Evolutionary conservation across 2,113 vertebrate genomes (phyloP).

Genomic region (Platycercus adscitus): DNA sequence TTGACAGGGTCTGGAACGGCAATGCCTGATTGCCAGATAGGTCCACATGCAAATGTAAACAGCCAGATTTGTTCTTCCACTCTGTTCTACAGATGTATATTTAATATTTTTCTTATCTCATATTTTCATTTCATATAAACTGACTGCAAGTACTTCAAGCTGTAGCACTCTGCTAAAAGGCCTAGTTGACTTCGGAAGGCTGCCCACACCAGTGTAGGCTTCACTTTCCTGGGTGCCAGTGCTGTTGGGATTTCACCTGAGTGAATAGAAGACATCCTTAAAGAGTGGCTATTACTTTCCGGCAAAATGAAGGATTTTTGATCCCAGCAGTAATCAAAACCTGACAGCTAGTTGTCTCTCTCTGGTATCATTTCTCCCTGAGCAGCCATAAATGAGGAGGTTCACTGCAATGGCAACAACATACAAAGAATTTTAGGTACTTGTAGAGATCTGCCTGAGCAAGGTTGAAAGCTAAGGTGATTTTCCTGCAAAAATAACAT

Average conservation of each 20-base stretch:
- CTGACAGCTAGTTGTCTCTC: neutral
- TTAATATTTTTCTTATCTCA: neutral
- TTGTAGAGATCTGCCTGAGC: neutral
- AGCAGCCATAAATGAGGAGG: neutral
- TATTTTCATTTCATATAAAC: constrained; percentile 27
- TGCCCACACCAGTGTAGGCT: rapidly evolving
- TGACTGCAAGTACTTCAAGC: constrained; percentile 33
- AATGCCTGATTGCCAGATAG: neutral
- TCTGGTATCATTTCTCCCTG: neutral
- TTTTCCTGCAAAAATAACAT: neutral
- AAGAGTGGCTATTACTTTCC: neutral
- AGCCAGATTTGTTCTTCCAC: neutral
- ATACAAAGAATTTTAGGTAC: neutral
- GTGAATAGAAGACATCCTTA: neutral
- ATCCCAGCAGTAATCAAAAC: neutral
- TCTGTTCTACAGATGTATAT: neutral
- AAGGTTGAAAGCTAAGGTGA: neutral
- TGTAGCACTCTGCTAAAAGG: neutral
- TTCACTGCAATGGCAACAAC: neutral
- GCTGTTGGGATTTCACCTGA: neutral
- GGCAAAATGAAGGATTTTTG: neutral
- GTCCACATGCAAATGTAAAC: neutral
- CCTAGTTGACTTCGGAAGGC: neutral
- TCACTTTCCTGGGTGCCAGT: neutral
- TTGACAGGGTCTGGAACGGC: neutral